Base-by-base conservation (phyloP, 2,888 invertebrate species). In the Pimpla rufipes region DNA sequence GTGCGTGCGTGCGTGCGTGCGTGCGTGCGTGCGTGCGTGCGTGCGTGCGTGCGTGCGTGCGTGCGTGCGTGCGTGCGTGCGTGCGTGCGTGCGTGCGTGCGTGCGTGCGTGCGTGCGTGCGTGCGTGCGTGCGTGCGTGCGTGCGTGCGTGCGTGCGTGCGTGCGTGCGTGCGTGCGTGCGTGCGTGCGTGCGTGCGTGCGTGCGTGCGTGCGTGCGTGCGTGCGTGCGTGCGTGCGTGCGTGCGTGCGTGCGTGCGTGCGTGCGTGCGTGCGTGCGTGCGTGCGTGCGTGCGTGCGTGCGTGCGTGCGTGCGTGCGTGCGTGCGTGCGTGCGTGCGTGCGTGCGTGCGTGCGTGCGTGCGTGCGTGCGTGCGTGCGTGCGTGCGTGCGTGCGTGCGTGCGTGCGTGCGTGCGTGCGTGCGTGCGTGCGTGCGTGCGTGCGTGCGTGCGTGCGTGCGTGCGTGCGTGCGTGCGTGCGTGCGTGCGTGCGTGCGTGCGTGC, bases 1-100 rank as follows among this genome's bases (percentile, higher is more conserved):
- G 45, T 45, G 45, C n/a, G 45, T 45, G 45, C n/a, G 45, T 45
- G 45, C n/a, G 45, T 45, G 45, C n/a, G 45, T 45, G 45, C n/a
- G 45, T 45, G 45, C n/a, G 45, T 45, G 45, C n/a, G 45, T 45
- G 45, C 45, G 45, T 45, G 45, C n/a, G 45, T 45, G 45, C n/a
- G 45, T 45, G 45, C 11, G 45, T 45, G 45, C 11, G 45, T 45
- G 45, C 11, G 45, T 45, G 45, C 11, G 45, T 45, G 45, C 11
- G 45, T 45, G 45, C 11, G 45, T 45, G 45, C 11, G 45, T 45
- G 45, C 11, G 45, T 45, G 10, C 11, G 45, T 45, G 45, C 11
- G 45, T 45, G n/a, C 18, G 50, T 50, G n/a, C 18, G 50, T 50
- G 50, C 16, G 16, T 50, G 50, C 16, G n/a, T 50, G 50, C 16